phyloP scores from a whole-genome alignment of 1,140 invertebrate genomes.

The Alviniconcha marisindica region DNA sequence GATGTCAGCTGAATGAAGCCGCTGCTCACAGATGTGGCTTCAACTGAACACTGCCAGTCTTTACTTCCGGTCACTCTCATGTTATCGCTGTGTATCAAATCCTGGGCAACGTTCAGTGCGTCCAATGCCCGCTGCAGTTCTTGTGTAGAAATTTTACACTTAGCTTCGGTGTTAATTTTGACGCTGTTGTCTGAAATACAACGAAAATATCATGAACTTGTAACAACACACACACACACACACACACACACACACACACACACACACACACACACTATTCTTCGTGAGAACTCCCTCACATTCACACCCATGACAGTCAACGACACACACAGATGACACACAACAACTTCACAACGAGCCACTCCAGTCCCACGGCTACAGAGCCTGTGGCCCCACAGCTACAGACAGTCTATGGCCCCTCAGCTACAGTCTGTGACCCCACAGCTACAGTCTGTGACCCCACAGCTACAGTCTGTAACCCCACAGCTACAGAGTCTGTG shows the following conservation, averaged over 20 bases:
- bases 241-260: background rate
- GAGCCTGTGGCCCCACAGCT: too few relatives aligned
- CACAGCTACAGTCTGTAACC: too few relatives aligned
- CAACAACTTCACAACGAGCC: too few relatives aligned
- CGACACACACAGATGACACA: too few relatives aligned
- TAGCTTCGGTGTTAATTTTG: slow-evolving; percentile 1
- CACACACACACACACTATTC: background rate
- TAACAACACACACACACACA: background rate
- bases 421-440: too few relatives aligned
- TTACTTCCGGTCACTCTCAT: background rate
- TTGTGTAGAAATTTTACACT: background rate
- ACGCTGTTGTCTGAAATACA: background rate
- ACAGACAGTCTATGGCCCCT: too few relatives aligned
- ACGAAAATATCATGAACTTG: too few relatives aligned
- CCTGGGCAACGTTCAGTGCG: background rate
- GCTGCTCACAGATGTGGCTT: background rate
- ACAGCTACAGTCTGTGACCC: too few relatives aligned
- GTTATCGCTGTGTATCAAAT: background rate
- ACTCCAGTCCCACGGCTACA: too few relatives aligned
- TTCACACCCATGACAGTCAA: too few relatives aligned
- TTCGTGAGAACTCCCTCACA: too few relatives aligned
- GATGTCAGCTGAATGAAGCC: background rate
- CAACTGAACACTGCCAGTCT: slow-evolving; percentile 4
- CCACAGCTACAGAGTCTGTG: too few relatives aligned
- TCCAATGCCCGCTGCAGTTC: background rate